Base-by-base conservation (phyloP, 2,797 vertebrate species). In the Notoglanidium macrostoma region DNA sequence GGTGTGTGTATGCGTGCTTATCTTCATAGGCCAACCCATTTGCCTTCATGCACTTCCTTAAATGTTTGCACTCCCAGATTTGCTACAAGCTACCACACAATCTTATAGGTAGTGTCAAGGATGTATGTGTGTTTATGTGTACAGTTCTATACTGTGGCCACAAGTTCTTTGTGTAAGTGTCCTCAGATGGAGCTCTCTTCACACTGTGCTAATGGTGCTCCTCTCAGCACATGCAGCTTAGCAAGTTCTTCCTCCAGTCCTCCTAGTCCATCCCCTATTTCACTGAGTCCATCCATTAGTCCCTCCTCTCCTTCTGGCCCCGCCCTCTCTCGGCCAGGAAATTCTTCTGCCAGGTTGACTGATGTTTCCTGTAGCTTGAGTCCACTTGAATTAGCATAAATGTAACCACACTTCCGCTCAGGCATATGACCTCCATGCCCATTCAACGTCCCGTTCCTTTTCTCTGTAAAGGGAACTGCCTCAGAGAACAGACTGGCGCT, bases 181-280 rank as follows among this genome's bases (percentile, higher is more conserved):
- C 51, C 51, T 96, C 93, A 98, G 91, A 97, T 97, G 5, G 97
- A 97, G 35, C 96, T 97, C 91, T 97, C 97, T 88, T 98, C 97
- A 78, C 96, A 97, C 2, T 91, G 89, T 15, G 97, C 97, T 79
- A 97, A 90, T 0, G 97, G 96, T 17, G 96, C 97, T 35, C 94
- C 95, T 26, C 94, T 95, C 65, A 96, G 95, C 87, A 92, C 85
- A 6, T 95, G 90, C 17, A 96, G 91, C 61, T 91, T 94, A 32
- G 94, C 91, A 4, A 95, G 74, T 72, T 95, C 95, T 70, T 96
- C 95, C 76, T 96, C 96, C 0, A 95, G 89, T 88, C 93, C 92
- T 74, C 88, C 92, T 10, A 92, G 90, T 40, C 87, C 79, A 21
- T 90, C 91, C 9, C 83, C 90, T 35, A 92, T 91, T 0, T 94